Evolutionary conservation across 2,113 vertebrate genomes (phyloP), one percentile per base, ranked within the genome.

Genomic region (Lasiurus borealis): DNA sequence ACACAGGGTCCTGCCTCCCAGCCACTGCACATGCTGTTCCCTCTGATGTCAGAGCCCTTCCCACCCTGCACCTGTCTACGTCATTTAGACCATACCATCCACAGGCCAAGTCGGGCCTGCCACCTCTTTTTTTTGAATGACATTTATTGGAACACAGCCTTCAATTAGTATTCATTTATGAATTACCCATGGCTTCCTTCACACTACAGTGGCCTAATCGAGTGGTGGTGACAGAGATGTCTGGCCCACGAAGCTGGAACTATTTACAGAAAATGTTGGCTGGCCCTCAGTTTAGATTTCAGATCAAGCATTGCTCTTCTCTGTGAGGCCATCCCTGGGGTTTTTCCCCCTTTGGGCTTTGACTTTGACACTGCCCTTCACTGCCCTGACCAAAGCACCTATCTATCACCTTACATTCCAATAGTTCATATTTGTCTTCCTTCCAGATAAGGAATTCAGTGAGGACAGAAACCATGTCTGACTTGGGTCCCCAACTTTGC

Each of bases 181-280:
- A 27, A 34, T 73, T 31, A 46, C 23, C 48, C 2, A 19, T 9
- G 71, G 71, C 11, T 52, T 9, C 71, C 64, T 59, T 48, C 1
- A 0, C 1, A 0, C 46, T 34, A 0, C 4, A n/a, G 5, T 3
- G 8, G 52, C 44, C 62, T 64, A 88, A 73, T 0, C 2, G 14
- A 64, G 62, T 40, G 2, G 19, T 3, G 46, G 29, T 4, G 27
- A 10, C 57, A 59, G 15, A 34, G 34, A 48, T 0, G 6, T 81
- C 8, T 62, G 69, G 44, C 19, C 29, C 29, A 14, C 34, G 16
- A 19, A 57, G 15, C 44, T 13, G 36, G 29, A 72, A 44, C 15
- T 15, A 48, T 4, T 15, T 18, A 40, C 14, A 54, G 75, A 34
- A 89, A n/a, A n/a, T 1, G 23, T 48, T n/a, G 76, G 50, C 44